phyloP scores from a whole-genome alignment of 2,888 invertebrate species.

The Synergus itoensis region DNA sequence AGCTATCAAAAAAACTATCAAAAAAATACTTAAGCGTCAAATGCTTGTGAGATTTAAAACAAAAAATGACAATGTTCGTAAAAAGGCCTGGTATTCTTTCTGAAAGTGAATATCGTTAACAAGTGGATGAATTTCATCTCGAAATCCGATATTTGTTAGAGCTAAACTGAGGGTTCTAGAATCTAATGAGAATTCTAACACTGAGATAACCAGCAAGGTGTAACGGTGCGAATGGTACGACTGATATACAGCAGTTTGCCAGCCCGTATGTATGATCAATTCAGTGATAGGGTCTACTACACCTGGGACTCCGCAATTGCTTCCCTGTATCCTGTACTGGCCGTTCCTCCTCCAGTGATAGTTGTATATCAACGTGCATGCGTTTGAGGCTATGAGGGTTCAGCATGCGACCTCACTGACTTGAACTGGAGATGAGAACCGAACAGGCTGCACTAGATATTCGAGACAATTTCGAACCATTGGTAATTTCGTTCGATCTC shows the following conservation, averaged over 20 bases:
- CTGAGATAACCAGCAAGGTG: conserved; percentile 30
- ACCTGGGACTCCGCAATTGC: conserved; percentile 31
- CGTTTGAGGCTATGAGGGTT: conserved; percentile 25
- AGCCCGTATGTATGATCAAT: conserved; percentile 36
- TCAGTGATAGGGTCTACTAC: conserved; percentile 19
- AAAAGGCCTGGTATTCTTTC: background rate
- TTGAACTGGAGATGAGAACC: conserved; percentile 2
- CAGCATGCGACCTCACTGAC: conserved; percentile 8
- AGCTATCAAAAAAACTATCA: no score
- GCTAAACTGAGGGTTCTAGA: conserved; percentile 6
- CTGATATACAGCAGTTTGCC: conserved; percentile 30
- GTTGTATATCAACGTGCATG: background rate
- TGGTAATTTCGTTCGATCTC: conserved; percentile 17
- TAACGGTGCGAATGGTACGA: conserved; percentile 30
- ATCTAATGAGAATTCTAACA: conserved; percentile 28
- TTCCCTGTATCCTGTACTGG: conserved; percentile 18
- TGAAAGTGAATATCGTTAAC: background rate
- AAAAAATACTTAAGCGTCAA: no score
- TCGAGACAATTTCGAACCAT: conserved; percentile 27
- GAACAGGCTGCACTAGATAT: conserved; percentile 20
- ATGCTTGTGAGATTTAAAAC: background rate
- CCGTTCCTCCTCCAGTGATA: conserved; percentile 5
- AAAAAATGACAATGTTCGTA: background rate
- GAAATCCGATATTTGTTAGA: conserved; percentile 5
- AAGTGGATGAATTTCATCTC: background rate